Conservation (phyloP, 2,113 vertebrate species). For the Dipodomys stephensi region DNA sequence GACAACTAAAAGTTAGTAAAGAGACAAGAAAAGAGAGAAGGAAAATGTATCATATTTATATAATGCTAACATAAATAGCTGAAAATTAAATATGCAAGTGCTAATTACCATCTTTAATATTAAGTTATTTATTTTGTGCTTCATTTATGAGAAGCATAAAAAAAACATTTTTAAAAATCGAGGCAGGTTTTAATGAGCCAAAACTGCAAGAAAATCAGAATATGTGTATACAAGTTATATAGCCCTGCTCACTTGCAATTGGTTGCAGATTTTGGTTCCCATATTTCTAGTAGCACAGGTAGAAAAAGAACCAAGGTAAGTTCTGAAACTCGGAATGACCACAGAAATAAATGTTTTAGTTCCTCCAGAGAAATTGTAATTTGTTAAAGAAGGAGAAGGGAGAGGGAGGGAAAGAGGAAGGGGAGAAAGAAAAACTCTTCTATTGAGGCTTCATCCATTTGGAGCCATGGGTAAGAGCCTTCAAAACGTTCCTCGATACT, state of each 20-base stretch:
- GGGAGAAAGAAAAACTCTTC: not conserved
- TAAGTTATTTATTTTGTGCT: not conserved
- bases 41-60: not conserved
- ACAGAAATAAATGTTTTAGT: not conserved
- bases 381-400: not conserved
- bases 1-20: not conserved
- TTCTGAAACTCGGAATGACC: not conserved
- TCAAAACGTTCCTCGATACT: not conserved
- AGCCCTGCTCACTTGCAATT: not conserved
- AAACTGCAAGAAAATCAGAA: constrained; percentile 14
- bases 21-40: not conserved
- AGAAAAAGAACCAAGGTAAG: not conserved
- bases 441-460: not conserved
- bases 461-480: not conserved
- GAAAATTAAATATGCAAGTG: not conserved
- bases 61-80: not conserved
- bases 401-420: not conserved
- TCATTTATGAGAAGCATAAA: constrained; percentile 33
- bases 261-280: not conserved
- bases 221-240: not conserved
- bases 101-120: not conserved
- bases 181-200: constrained; percentile 26
- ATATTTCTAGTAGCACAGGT: not conserved
- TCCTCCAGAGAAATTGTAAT: constrained; percentile 14
- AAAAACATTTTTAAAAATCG: not conserved